Base-by-base conservation (phyloP, 2,888 invertebrate genomes). In the Eucera pruinosa region DNA sequence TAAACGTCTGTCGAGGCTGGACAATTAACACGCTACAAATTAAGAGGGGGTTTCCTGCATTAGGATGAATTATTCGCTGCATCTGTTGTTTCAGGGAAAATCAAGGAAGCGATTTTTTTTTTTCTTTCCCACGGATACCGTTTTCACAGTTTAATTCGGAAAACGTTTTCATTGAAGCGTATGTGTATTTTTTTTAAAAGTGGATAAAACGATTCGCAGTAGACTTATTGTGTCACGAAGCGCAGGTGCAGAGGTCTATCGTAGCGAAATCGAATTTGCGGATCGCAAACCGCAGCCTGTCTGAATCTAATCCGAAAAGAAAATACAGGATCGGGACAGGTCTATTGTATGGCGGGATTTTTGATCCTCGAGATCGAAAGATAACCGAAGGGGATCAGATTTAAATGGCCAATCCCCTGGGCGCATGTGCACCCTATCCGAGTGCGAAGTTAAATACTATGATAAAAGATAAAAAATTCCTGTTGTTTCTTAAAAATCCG, bases 261-360 rank as follows among this genome's bases (percentile, higher is more conserved):
- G 6, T 18, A 47, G 30, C 30, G 23, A 33, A 45, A 60, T 65
- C 60, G 55, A 62, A 55, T 61, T 36, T 15, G 36, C 20, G 2
- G 45, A 76, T 57, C 20, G 15, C 13, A 68, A 69, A 58, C 79
- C 80, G 36, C 76, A 64, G 78, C 69, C 61, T 61, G 68, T 81
- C 45, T 39, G 61, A 55, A 52, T 76, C 62, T 86, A 87, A 89
- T 89, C 87, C 85, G 62, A 65, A 85, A 83, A 52, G 69, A 86
- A 86, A 86, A 87, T 86, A 84, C 54, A 58, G 68, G 66, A 67
- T 78, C 68, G 74, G 75, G 66, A 74, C 65, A 75, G 58, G 36
- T 67, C 84, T 39, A 83, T 85, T 86, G 87, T 87, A 27, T 48
- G 45, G 43, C 20, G 41, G 72, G 76, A 76, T 84, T 84, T 85